These are phyloP conservation scores for Fulmarus glacialis DNA, from an alignment of 2,113 vertebrate genomes.

Conservation along the genomic window DNA sequence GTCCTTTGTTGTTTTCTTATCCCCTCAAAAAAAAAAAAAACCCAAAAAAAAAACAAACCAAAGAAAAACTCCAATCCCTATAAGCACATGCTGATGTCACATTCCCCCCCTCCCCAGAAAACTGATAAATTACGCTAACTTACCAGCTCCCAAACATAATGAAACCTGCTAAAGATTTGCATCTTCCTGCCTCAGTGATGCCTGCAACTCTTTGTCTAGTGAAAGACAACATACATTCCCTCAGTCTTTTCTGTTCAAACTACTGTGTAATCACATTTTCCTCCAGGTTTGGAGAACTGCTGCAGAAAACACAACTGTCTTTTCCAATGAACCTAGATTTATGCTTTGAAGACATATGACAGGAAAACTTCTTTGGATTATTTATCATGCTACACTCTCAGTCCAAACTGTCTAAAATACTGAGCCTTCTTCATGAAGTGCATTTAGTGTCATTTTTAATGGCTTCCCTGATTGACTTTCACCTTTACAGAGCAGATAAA, in stretches of 20 bases:
- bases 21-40: background rate
- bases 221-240: background rate
- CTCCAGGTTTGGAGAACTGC: background rate
- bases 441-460: background rate
- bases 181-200: slow-evolving; percentile 56
- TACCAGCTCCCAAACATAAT: slow-evolving; percentile 90
- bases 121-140: slow-evolving; percentile 56
- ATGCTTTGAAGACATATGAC: background rate
- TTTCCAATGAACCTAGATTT: background rate
- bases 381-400: background rate
- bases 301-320: background rate
- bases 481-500: background rate
- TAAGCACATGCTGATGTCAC: background rate
- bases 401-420: background rate
- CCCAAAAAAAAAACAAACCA: too few relatives aligned
- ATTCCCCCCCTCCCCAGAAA: background rate
- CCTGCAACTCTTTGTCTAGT: background rate
- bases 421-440: background rate
- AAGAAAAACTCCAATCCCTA: too few relatives aligned
- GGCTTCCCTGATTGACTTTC: background rate
- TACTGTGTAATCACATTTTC: slow-evolving; percentile 27
- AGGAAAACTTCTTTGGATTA: background rate
- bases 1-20: background rate
- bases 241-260: background rate
- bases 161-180: slow-evolving; percentile 87